These are phyloP conservation scores for Coryphaenoides rupestris DNA, from an alignment of 2,113 vertebrate species.

Conservation along the genomic window DNA sequence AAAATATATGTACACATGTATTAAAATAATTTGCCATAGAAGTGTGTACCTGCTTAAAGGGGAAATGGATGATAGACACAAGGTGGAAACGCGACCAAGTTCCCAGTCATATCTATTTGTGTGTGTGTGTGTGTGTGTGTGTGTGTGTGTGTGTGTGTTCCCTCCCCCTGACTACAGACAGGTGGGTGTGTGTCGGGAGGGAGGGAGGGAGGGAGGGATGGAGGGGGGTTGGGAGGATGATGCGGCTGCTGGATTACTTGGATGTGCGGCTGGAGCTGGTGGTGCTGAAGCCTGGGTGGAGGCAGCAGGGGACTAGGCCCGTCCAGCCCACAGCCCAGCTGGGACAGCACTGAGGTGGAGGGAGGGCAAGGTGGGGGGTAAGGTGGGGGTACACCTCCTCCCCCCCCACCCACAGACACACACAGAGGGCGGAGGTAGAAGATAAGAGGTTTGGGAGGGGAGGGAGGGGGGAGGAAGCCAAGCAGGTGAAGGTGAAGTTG, in stretches of 20 bases:
- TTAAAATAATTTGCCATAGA: no score
- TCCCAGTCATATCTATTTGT: slow-evolving; percentile 35
- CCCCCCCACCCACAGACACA: no score
- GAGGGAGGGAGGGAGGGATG: no score
- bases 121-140: not conserved
- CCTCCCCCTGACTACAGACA: no score
- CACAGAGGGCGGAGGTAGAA: not conserved
- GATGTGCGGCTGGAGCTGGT: slow-evolving; percentile 93
- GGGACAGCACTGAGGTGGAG: slow-evolving; percentile 89
- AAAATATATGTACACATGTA: no score
- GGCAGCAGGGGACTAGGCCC: slow-evolving; percentile 90
- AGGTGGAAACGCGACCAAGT: no score
- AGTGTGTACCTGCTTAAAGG: no score
- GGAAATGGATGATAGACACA: slow-evolving; percentile 9
- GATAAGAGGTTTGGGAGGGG: slow-evolving; percentile 7
- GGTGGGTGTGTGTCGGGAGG: no score
- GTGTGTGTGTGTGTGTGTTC: no score
- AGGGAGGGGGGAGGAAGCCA: slow-evolving; percentile 21
- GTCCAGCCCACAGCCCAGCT: slow-evolving; percentile 95
- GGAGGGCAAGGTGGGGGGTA: slow-evolving; percentile 56
- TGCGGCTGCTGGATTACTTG: slow-evolving; percentile 98
- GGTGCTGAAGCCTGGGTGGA: slow-evolving; percentile 92
- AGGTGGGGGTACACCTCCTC: slow-evolving; percentile 11
- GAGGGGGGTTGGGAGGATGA: slow-evolving; percentile 58
- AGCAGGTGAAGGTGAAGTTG: slow-evolving; percentile 3